Evolutionary conservation across 2,113 vertebrate genomes (phyloP), one percentile per base, ranked within the genome.

Genomic region (Mus pahari): DNA sequence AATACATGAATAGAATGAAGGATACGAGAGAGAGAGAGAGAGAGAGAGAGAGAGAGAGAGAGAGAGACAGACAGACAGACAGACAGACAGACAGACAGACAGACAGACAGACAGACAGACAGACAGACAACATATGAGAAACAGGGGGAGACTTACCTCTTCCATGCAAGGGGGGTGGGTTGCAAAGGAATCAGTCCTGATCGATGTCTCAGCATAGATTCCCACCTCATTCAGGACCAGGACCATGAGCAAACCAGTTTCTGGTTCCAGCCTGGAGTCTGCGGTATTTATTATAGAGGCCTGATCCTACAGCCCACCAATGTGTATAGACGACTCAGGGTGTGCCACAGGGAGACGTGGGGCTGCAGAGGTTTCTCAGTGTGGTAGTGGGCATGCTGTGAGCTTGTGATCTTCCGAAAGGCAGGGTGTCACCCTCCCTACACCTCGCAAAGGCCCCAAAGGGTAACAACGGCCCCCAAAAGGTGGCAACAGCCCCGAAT

Each of bases 251-350:
- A 45, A 45, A 45, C 39, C 11, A 2, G 16, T 64, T 45, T 84
- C 60, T 64, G 26, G 8, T 12, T 84, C 60, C 11, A 66, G n/a
- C 58, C 55, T 31, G 13, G 14, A 31, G 5, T 66, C 82, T 33
- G 26, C 11, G 26, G 48, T 33, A 26, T 60, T 42, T 62, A 7
- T 39, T 36, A 31, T 22, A 17, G 42, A 3, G 3, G 31, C 22
- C 42, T 11, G 11, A n/a, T n/a, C 8, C 17, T 22, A 66, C 4
- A 2, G 17, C 42, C 8, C 0, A 0, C 7, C 36, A 8, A 5
- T 36, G 5, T 10, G 12, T 60, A 17, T 0, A 1, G 33, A 81
- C 9, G 5, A n/a, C 64, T 86, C 55, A 1, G 83, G 48, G 0
- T 3, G 0, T 5, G 2, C 39, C 53, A 8, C 0, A 36, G 45